These are phyloP conservation scores for Drosophila prolongata DNA, from an alignment of 2,888 invertebrate genomes.

Conservation along the genomic window DNA sequence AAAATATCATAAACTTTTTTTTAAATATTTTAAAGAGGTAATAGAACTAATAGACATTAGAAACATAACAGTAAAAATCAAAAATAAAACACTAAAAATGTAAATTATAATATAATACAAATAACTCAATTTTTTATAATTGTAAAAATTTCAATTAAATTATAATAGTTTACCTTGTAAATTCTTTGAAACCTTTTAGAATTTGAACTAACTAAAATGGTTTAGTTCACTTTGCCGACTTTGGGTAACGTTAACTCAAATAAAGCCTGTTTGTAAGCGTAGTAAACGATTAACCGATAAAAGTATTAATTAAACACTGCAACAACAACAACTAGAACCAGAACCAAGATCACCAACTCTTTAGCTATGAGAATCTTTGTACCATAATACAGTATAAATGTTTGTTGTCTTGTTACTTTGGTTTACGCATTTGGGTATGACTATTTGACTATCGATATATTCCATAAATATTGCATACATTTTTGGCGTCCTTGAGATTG, in stretches of 20 bases:
- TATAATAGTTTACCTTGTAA: no score
- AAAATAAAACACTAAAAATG: no score
- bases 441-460: conserved; percentile 61
- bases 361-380: conserved; percentile 73
- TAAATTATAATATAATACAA: no score
- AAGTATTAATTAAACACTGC: conserved; percentile 18
- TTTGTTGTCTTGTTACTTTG: conserved; percentile 79
- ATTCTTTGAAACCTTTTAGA: no score
- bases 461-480: conserved; percentile 70
- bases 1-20: no score
- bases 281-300: conserved; percentile 5
- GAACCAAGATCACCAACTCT: conserved; percentile 45
- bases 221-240: no score
- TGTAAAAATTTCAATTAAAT: no score
- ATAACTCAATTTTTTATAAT: no score
- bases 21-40: no score
- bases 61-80: no score
- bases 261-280: conserved; percentile 7
- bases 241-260: not conserved
- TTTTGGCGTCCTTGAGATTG: conserved; percentile 75
- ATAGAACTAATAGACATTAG: no score
- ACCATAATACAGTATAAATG: conserved; percentile 59
- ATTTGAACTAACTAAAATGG: no score
- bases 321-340: conserved; percentile 28
- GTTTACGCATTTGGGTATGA: conserved; percentile 78